Evolutionary conservation across 2,113 vertebrate genomes (phyloP), one percentile per base, ranked within the genome.

Genomic region (Serilophus lunatus): DNA sequence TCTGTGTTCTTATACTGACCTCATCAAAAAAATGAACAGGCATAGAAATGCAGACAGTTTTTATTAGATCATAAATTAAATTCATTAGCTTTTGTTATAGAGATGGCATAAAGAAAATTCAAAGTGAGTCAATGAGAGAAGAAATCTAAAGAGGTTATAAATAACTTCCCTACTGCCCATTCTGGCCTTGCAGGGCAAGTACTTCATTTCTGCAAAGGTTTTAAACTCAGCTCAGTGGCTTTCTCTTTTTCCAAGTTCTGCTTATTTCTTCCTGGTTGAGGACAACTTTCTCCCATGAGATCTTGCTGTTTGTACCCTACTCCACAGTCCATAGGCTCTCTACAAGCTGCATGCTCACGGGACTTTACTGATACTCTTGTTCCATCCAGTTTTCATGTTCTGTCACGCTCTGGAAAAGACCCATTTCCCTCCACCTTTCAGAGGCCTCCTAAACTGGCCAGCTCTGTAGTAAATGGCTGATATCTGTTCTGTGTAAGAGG

Each of bases 21-120:
- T 94, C 81, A 17, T 19, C 13, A 53, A 89, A 94, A 83, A 89
- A 86, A 83, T 68, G 28, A 80, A 72, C 64, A 68, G 25, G 18
- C 53, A 72, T 12, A 64, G 53, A 77, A 86, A 64, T 18, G 54
- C 44, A 91, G 68, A 63, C 35, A 71, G 14, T 45, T 92, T 83
- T 93, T 93, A 93, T 95, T 93, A 91, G 85, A 54, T 56, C 63
- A 77, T 77, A 72, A 83, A 91, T 89, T 86, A 91, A 93, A 76
- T 80, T 88, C 14, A 53, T 91, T 92, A 93, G 25, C 35, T 93
- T 95, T 91, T 94, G 63, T 83, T 83, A 79, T 12, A 86, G 68
- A 92, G 53, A 76, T 44, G 36, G 13, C 35, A 83, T 81, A 86
- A 84, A 81, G 85, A 87, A 90, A 81, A 90, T 77, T 86, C 60